Evolutionary conservation across 1,140 invertebrate genomes (phyloP).

Genomic region (Bombus difficillimus): DNA sequence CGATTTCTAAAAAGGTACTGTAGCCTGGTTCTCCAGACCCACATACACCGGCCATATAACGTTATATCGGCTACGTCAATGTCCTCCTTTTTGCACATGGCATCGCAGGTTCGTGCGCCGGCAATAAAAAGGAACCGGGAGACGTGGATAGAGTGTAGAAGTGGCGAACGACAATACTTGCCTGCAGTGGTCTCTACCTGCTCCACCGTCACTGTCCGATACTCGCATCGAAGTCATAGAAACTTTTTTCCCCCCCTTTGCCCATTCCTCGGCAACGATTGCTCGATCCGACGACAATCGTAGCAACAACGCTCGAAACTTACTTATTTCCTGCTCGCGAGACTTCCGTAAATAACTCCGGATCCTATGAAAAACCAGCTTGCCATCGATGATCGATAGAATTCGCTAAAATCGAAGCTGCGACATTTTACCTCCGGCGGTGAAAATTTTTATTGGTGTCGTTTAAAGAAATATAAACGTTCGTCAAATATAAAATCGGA

Average conservation of each 20-base stretch:
- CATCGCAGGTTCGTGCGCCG: slow-evolving; percentile 52
- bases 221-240: slow-evolving; percentile 53
- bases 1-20: slow-evolving; percentile 46
- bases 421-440: neutral
- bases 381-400: neutral
- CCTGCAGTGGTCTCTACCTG: slow-evolving; percentile 18
- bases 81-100: slow-evolving; percentile 57
- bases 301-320: slow-evolving; percentile 57
- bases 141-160: slow-evolving; percentile 68
- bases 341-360: slow-evolving; percentile 59
- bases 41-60: slow-evolving; percentile 40
- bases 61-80: slow-evolving; percentile 53
- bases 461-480: neutral
- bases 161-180: slow-evolving; percentile 63
- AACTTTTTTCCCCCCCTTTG: slow-evolving; percentile 52
- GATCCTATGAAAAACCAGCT: neutral
- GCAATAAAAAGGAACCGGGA: slow-evolving; percentile 64
- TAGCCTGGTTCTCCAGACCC: slow-evolving; percentile 6
- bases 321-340: slow-evolving; percentile 62
- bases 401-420: neutral
- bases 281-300: slow-evolving; percentile 47
- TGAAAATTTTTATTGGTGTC: neutral
- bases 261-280: neutral
- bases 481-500: neutral
- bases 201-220: slow-evolving; percentile 40